Percentiles rank a stretch among this genome's conserved stretches.
phyloP scores from a whole-genome alignment of 2,888 invertebrate genomes.

The Endomychus coccineus region DNA sequence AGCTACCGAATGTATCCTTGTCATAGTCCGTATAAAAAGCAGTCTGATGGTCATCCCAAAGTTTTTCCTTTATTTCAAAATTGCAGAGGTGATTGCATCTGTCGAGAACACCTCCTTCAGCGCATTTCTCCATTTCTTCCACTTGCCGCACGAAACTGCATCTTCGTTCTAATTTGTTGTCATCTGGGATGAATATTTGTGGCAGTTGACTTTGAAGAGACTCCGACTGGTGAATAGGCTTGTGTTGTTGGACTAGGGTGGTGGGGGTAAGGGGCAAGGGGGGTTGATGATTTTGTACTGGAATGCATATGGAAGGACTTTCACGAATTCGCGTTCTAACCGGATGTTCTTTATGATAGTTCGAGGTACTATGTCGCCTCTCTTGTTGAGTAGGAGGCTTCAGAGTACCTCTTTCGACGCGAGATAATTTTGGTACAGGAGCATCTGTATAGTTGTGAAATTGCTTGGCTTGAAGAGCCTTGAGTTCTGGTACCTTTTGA shows the following conservation, averaged over 20 bases:
- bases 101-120: conserved; percentile 38
- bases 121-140: conserved; percentile 41
- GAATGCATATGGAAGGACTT: conserved; percentile 47
- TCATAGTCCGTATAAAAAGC: conserved; percentile 39
- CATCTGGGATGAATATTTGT: conserved; percentile 48
- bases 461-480: conserved; percentile 44
- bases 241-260: conserved; percentile 30
- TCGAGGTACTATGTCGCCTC: conserved; percentile 40
- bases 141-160: conserved; percentile 48
- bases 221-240: conserved; percentile 25
- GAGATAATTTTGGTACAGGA: conserved; percentile 48
- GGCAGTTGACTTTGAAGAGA: conserved; percentile 46
- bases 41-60: conserved; percentile 35
- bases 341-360: conserved; percentile 35
- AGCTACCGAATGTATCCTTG: conserved; percentile 39
- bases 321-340: conserved; percentile 37
- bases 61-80: conserved; percentile 41
- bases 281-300: conserved; percentile 47
- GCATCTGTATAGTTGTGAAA: conserved; percentile 49
- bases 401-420: conserved; percentile 43
- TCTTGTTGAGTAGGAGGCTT: conserved; percentile 36
- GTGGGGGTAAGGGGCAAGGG: conserved; percentile 45
- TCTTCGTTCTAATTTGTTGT: conserved; percentile 40
- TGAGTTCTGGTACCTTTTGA: conserved; percentile 46
- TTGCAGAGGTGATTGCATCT: conserved; percentile 43